Evolutionary conservation across 2,888 invertebrate species (phyloP).

Genomic region (Patella caerulea): DNA sequence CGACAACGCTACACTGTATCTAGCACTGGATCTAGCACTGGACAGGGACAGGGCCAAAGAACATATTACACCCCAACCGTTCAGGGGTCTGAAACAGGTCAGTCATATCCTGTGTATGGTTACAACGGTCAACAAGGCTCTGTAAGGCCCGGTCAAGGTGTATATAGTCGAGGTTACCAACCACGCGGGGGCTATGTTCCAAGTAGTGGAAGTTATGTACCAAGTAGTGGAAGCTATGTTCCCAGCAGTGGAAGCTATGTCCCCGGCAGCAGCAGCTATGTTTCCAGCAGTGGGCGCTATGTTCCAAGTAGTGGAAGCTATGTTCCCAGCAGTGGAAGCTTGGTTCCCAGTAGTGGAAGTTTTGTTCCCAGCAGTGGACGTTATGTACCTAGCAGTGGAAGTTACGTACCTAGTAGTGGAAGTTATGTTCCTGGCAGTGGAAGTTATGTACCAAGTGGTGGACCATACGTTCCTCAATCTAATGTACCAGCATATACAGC

Average conservation of each 20-base stretch:
- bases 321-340: neutral
- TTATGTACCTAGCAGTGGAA: neutral
- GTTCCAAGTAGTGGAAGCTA: neutral
- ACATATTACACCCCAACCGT: neutral
- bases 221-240: neutral
- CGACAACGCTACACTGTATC: no score
- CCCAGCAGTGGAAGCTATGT: neutral
- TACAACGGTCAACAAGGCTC: neutral
- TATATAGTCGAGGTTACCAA: neutral
- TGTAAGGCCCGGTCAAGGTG: neutral
- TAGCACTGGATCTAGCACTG: neutral
- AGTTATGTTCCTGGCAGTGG: neutral
- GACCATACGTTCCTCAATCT: neutral
- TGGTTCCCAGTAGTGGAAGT: neutral
- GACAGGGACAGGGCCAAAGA: neutral
- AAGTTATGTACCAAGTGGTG: neutral
- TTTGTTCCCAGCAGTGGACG: neutral
- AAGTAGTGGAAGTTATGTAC: neutral
- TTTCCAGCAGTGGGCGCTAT: neutral
- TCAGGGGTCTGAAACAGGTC: no score
- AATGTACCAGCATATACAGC: neutral
- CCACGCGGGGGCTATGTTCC: neutral
- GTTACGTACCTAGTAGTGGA: neutral
- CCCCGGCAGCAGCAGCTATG: neutral
- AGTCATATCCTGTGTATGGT: neutral